Evolutionary conservation across 2,113 vertebrate species (phyloP), one percentile per base, ranked within the genome.

Genomic region (Riparia riparia): DNA sequence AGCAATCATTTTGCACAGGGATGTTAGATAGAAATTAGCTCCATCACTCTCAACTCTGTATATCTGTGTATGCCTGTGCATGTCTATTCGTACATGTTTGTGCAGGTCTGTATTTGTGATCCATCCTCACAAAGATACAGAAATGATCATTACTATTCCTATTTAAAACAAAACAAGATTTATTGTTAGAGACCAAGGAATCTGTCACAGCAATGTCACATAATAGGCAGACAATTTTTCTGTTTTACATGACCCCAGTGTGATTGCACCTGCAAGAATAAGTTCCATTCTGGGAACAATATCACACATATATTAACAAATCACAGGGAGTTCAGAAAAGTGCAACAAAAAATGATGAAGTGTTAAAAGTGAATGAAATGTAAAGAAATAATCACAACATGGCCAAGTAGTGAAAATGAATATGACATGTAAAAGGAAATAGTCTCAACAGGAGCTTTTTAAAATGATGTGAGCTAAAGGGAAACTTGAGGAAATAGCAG

Each of bases 221-320:
- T 51, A 89, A 60, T 44, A 92, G 42, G 69, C 18, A 81, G 69
- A 22, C 12, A 77, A 70, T 32, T 42, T 12, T 66, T 92, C 42
- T 3, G 2, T 87, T 61, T 61, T 77, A 3, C 51, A 49, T 45
- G 41, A 82, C 37, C 24, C 13, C 26, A 39, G 26, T 31, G 56
- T 74, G 68, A 92, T 90, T 78, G 41, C 34, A 93, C 64, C n/a
- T 92, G 32, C 32, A 86, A 66, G 32, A 81, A 18, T 44, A 78
- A 81, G 18, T 73, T 90, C 64, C 7, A 9, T 82, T 89, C 56
- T 86, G 34, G 64, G 34, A 90, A 86, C 80, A 84, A 64, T 96
- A 90, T 92, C 32, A 81, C 68, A 83, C 26, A 17, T 47, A 37
- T 31, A 64, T 81, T 95, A 93, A 83, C 22, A 94, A 90, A 95